phyloP scores from a whole-genome alignment of 2,113 vertebrate species.

The Psettodes erumei region DNA sequence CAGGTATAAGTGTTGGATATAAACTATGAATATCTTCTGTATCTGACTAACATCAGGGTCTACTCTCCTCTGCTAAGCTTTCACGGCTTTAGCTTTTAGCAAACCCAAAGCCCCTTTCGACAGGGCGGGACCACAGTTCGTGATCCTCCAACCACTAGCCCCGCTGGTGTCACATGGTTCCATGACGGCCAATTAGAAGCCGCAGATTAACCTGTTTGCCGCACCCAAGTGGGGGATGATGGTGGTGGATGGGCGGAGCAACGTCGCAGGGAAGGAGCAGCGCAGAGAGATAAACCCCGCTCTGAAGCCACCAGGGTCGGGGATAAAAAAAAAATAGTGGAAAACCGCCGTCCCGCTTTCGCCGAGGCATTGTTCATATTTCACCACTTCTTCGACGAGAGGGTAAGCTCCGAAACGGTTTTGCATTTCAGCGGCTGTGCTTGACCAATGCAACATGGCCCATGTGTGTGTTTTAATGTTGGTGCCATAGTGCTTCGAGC shows the following conservation, averaged over 20 bases:
- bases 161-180: not conserved
- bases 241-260: conserved; percentile 68
- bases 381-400: conserved; percentile 48
- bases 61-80: not conserved
- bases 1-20: not conserved
- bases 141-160: not conserved
- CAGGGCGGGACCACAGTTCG: not conserved
- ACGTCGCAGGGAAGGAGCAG: conserved; percentile 25
- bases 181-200: conserved; percentile 25
- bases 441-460: not conserved
- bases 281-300: conserved; percentile 65
- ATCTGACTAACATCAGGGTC: not conserved
- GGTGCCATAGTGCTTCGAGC: conserved; percentile 7
- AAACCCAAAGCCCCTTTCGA: not conserved
- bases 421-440: not conserved
- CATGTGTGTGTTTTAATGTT: conserved; percentile 13
- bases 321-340: conserved; percentile 48
- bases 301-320: conserved; percentile 25
- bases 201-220: conserved; percentile 48
- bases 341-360: conserved; percentile 17
- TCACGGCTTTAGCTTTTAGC: not conserved
- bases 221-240: conserved; percentile 73
- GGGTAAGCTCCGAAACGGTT: conserved; percentile 56
- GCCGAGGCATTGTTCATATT: conserved; percentile 28
- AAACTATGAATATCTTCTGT: not conserved